Conservation (phyloP, 2,888 invertebrate genomes). For the Caenorhabditis panamensis region DNA sequence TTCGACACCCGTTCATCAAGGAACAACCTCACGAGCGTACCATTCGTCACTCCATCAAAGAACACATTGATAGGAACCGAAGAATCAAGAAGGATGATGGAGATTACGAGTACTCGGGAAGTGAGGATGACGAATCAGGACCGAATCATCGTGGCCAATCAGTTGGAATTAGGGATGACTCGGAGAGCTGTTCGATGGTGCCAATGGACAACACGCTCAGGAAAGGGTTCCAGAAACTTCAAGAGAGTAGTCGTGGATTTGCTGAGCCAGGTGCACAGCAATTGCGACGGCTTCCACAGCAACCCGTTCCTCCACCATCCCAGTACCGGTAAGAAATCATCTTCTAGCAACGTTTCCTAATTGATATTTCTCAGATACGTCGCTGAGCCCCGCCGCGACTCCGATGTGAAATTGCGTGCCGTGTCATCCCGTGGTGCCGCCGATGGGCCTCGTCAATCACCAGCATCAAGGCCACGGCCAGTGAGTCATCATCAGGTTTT, state of each 20-base stretch:
- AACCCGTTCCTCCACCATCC: conserved; percentile 48
- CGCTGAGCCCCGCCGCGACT: conserved; percentile 61
- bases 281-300: conserved; percentile 71
- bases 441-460: conserved; percentile 59
- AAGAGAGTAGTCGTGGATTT: conserved; percentile 84
- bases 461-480: conserved; percentile 67
- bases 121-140: conserved; percentile 95
- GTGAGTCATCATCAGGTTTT: conserved; percentile 73
- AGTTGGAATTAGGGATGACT: conserved; percentile 50
- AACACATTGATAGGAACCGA: conserved; percentile 92
- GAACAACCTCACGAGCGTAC: conserved; percentile 99
- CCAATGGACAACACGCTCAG: conserved; percentile 95
- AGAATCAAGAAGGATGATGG: conserved; percentile 84
- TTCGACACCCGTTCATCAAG: conserved; percentile 93
- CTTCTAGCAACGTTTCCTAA: neutral
- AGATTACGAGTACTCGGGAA: conserved; percentile 92
- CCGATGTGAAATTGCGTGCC: conserved; percentile 71
- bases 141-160: conserved; percentile 45
- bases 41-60: conserved; percentile 97
- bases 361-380: conserved; percentile 36
- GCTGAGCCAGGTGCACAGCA: conserved; percentile 74
- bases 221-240: conserved; percentile 97
- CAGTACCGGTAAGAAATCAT: conserved; percentile 40
- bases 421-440: conserved; percentile 63
- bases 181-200: conserved; percentile 87